Evolutionary conservation across 2,797 vertebrate species (phyloP), one percentile per base, ranked within the genome.

Genomic region (Gymnodraco acuticeps): DNA sequence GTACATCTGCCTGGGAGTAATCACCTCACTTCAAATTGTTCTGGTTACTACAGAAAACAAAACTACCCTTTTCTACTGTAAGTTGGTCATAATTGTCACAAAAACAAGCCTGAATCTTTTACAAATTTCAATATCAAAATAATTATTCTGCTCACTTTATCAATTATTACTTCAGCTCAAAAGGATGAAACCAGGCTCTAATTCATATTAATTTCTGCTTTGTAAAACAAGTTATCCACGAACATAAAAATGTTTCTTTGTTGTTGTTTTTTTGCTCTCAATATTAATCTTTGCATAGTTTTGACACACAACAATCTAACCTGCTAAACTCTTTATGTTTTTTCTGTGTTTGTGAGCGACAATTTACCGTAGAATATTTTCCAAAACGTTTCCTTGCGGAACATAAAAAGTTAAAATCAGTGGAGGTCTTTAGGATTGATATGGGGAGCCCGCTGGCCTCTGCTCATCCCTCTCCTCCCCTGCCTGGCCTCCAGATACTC

Each of bases 401-500:
- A 67, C 71, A 75, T 69, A 58, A 66, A 68, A 70, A 69, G 72
- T 48, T 75, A 71, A 73, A 46, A 83, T 70, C 62, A 42, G 52
- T 23, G 47, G 10, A 64, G 77, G 58, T 64, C 64, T 73, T 81
- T 51, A 71, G 80, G 63, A 74, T 65, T 85, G 75, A 73, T 75
- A 87, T 19, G 54, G 42, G 51, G 46, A 82, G 50, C 51, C 31
- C 3, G 2, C 74, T 74, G 69, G 79, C 73, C 75, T 87, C 69
- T 70, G 72, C 46, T 72, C 61, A 27, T 43, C 58, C 76, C 66
- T 71, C 75, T 72, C 72, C 56, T 82, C 65, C 80, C 73, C 69
- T 72, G 60, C 63, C 81, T 71, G 77, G 54, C 70, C 81, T 89
- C 58, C 69, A 81, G 72, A 80, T 74, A 64, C 64, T 56, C 48